phyloP scores from a whole-genome alignment of 2,797 vertebrate genomes.

The Eulemur rubriventer region DNA sequence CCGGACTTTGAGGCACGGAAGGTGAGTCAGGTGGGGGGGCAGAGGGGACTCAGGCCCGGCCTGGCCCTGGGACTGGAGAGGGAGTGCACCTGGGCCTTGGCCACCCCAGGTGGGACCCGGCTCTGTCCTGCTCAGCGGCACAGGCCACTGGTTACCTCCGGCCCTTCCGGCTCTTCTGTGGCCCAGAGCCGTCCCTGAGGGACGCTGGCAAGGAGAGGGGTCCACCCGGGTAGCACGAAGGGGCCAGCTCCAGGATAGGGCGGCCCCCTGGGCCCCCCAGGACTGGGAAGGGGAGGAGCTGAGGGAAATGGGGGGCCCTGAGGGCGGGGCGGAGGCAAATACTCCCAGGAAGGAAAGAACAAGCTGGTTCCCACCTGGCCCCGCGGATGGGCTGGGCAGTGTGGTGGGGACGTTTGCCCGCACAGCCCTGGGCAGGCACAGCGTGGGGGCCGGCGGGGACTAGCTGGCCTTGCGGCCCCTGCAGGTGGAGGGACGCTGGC shows the following conservation, averaged over 20 bases:
- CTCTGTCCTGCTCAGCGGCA: background rate
- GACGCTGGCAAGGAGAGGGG: background rate
- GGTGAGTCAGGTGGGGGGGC: background rate
- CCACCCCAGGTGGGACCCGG: fast-evolving
- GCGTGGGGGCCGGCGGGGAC: background rate
- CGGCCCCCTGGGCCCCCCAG: background rate
- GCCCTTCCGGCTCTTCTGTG: fast-evolving
- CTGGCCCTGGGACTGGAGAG: background rate
- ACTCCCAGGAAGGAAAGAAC: background rate
- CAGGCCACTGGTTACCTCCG: background rate
- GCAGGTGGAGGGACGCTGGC: conserved; percentile 52
- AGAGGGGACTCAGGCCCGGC: background rate
- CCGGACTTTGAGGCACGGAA: background rate
- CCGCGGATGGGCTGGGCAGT: background rate
- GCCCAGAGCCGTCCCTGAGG: background rate
- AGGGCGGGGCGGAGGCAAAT: background rate
- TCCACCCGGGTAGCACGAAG: background rate
- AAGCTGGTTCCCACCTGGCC: background rate
- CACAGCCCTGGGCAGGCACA: fast-evolving
- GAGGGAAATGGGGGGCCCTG: no score
- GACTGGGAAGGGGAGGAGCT: background rate
- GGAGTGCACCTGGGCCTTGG: no score
- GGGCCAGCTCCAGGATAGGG: background rate
- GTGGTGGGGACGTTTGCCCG: background rate
- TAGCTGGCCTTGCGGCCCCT: background rate